These are phyloP conservation scores for Acanthurus lineatus DNA, from an alignment of 2,797 vertebrate genomes.

Conservation along the genomic window DNA sequence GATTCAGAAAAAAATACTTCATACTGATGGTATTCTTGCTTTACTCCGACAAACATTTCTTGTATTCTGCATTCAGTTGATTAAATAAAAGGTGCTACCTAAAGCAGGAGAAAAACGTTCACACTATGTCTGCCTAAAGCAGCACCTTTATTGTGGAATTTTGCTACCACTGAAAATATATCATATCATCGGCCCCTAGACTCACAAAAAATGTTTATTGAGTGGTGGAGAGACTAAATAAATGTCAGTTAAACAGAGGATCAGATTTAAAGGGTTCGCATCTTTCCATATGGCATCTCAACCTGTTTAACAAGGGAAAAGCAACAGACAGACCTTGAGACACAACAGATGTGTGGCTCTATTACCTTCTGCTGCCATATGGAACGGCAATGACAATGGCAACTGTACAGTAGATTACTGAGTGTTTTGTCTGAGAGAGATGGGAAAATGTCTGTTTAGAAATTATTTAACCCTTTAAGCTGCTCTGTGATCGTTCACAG, in stretches of 20 bases:
- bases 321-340: slow-evolving; percentile 22
- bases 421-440: slow-evolving; percentile 9
- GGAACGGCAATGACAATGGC: slow-evolving; percentile 22
- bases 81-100: not conserved
- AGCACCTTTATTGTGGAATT: not conserved
- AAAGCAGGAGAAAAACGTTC: not conserved
- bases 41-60: not conserved
- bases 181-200: not conserved
- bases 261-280: not conserved
- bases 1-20: not conserved
- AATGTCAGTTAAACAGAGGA: not conserved
- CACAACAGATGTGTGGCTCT: slow-evolving; percentile 40
- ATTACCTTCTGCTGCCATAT: slow-evolving; percentile 25
- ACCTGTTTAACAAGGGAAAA: slow-evolving; percentile 10
- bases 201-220: not conserved
- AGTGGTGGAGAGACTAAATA: not conserved
- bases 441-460: slow-evolving; percentile 12
- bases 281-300: slow-evolving; percentile 13
- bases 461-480: slow-evolving; percentile 9
- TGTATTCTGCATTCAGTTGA: not conserved
- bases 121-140: no score
- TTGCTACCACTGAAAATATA: not conserved
- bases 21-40: not conserved
- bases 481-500: slow-evolving; percentile 24
- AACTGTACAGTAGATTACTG: slow-evolving; percentile 16